phyloP scores from a whole-genome alignment of 1,140 invertebrate genomes.

The Oryctes rhinoceros region DNA sequence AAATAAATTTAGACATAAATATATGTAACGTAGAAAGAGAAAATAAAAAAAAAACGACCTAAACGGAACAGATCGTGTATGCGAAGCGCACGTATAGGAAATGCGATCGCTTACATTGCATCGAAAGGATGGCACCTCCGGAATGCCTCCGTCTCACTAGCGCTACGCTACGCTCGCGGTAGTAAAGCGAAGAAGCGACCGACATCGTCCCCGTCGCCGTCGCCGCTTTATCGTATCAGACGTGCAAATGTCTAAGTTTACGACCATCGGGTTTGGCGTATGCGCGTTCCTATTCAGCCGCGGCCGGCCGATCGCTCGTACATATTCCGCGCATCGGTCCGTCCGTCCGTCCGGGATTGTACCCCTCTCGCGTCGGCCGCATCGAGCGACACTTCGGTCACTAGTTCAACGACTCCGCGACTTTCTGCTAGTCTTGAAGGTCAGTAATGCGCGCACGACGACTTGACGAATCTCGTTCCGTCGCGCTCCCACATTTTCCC shows the following conservation, averaged over 20 bases:
- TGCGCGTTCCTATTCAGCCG: not conserved
- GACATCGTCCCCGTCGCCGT: not conserved
- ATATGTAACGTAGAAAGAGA: no score
- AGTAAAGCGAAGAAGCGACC: not conserved
- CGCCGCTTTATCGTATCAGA: constrained; percentile 23
- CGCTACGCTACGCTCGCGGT: not conserved
- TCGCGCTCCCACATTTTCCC: constrained; percentile 29
- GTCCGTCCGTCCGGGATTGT: constrained; percentile 11
- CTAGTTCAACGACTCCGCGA: constrained; percentile 36
- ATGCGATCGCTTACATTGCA: no score
- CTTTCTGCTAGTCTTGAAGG: constrained; percentile 35
- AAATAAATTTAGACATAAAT: no score
- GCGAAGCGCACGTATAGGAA: no score
- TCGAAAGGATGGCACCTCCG: not conserved
- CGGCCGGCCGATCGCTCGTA: not conserved
- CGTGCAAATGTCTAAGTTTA: constrained; percentile 33
- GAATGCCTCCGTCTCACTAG: not conserved
- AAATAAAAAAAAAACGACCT: no score
- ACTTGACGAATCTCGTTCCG: constrained; percentile 31
- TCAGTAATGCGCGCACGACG: constrained; percentile 34
- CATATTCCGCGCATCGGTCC: not conserved
- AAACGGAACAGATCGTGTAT: no score
- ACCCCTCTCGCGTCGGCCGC: constrained; percentile 9
- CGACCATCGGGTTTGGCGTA: not conserved
- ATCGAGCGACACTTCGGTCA: constrained; percentile 34